Conservation (phyloP, 2,888 invertebrate species). For the Linnaemya vulpina region DNA sequence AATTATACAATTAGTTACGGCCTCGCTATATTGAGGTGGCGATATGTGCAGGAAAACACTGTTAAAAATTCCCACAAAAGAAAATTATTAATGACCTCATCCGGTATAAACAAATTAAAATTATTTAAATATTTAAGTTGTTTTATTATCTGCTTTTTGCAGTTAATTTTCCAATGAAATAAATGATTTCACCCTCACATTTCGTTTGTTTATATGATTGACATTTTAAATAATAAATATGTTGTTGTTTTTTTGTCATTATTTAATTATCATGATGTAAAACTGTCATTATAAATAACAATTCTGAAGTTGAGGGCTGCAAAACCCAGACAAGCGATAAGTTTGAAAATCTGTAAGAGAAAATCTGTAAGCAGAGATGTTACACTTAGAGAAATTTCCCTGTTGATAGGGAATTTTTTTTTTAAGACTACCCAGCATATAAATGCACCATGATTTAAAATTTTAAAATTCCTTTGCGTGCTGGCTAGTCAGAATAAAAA, state of each 20-base stretch:
- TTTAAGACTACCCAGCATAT: no score
- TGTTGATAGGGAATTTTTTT: no score
- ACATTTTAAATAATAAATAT: conserved; percentile 5
- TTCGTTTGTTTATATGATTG: neutral
- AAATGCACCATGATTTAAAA: no score
- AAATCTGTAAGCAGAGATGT: no score
- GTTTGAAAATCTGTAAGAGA: no score
- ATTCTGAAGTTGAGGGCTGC: neutral
- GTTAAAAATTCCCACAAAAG: neutral
- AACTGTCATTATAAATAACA: neutral
- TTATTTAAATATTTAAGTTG: neutral
- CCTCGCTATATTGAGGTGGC: no score
- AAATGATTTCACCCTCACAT: neutral
- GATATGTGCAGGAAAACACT: no score
- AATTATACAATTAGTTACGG: no score
- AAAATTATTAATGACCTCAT: neutral
- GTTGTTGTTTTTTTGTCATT: neutral
- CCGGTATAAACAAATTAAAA: neutral
- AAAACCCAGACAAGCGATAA: neutral
- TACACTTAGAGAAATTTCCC: no score
- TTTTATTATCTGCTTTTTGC: neutral
- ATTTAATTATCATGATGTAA: neutral
- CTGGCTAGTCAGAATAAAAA: no score
- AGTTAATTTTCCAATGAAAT: neutral
- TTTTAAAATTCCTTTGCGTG: no score